phyloP scores from a whole-genome alignment of 2,113 vertebrate species.

The Sphyrna mokarran region DNA sequence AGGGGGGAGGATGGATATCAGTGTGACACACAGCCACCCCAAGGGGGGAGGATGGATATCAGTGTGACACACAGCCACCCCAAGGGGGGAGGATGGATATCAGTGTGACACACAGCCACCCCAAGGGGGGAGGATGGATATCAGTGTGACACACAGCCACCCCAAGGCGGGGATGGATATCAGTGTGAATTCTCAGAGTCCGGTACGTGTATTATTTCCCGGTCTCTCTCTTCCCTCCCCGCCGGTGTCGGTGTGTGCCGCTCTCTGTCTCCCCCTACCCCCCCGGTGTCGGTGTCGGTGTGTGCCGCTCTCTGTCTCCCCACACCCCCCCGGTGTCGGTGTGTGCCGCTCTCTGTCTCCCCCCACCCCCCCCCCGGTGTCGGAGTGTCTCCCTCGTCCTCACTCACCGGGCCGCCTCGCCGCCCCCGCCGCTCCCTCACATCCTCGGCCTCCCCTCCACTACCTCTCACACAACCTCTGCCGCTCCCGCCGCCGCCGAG shows the following conservation, averaged over 20 bases:
- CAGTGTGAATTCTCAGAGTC: not conserved
- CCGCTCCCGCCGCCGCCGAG: too few relatives aligned
- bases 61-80: not conserved
- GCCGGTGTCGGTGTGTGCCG: too few relatives aligned
- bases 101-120: not conserved
- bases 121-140: too few relatives aligned
- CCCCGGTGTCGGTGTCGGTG: not conserved
- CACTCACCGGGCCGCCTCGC: not conserved
- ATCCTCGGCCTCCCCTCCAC: conserved; percentile 12
- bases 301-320: too few relatives aligned
- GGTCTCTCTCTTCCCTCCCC: too few relatives aligned
- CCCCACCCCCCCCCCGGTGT: not conserved
- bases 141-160: too few relatives aligned
- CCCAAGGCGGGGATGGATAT: not conserved
- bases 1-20: not conserved
- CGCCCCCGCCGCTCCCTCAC: not conserved
- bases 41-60: not conserved
- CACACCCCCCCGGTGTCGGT: not conserved
- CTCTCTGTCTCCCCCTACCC: too few relatives aligned
- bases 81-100: not conserved
- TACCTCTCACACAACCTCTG: too few relatives aligned
- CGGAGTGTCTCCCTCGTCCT: too few relatives aligned
- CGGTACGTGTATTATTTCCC: too few relatives aligned
- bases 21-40: not conserved
- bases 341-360: not conserved